phyloP scores from a whole-genome alignment of 2,888 invertebrate genomes.

The Papilio protenor region DNA sequence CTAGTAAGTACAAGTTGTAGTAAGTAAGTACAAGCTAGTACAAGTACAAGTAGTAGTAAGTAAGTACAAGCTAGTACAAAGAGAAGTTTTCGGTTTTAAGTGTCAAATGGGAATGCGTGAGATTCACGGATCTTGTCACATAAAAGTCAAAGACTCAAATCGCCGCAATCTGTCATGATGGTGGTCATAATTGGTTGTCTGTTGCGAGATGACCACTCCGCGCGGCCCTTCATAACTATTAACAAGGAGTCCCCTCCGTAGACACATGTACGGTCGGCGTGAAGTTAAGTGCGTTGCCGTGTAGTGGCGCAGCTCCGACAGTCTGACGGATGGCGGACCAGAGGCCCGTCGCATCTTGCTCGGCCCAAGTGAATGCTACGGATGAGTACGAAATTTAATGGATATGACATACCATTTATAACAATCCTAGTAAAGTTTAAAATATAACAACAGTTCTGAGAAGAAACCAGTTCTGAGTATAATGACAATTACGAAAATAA shows the following conservation, averaged over 20 bases:
- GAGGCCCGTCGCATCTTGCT: slow-evolving; percentile 64
- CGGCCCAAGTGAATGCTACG: slow-evolving; percentile 57
- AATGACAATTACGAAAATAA: neutral
- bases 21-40: no score
- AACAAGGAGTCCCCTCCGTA: slow-evolving; percentile 57
- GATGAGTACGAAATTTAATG: slow-evolving; percentile 50
- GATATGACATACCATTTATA: slow-evolving; percentile 20
- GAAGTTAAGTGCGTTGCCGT: slow-evolving; percentile 78
- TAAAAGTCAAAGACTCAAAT: slow-evolving; percentile 1
- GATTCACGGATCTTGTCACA: neutral
- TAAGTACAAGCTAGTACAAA: no score
- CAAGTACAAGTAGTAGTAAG: no score
- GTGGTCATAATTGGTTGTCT: slow-evolving; percentile 44
- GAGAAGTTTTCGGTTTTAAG: neutral
- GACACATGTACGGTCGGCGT: slow-evolving; percentile 69
- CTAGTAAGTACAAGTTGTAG: no score
- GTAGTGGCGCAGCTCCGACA: slow-evolving; percentile 64
- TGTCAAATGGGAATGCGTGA: neutral
- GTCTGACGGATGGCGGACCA: slow-evolving; percentile 73
- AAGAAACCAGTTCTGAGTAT: neutral
- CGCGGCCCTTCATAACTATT: slow-evolving; percentile 47
- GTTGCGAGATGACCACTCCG: slow-evolving; percentile 44
- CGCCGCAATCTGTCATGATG: slow-evolving; percentile 39
- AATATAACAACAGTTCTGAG: neutral
- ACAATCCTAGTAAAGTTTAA: neutral